Percentiles rank a stretch among this genome's conserved stretches.
These are phyloP conservation scores for Samia ricini DNA, from an alignment of 1,140 invertebrate genomes.

Conservation along the genomic window DNA sequence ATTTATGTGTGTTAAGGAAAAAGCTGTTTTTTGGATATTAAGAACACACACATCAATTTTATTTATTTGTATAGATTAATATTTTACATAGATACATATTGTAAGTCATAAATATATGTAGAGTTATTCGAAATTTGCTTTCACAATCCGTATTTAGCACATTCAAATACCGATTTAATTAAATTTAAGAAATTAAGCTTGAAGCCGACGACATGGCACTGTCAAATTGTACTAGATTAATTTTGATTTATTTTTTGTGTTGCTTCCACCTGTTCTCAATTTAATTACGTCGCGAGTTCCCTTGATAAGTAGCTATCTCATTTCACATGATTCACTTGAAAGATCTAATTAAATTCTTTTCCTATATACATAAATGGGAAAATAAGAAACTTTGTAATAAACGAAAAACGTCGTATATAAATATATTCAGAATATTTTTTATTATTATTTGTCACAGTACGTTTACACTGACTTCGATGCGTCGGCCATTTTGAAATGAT, in stretches of 20 bases:
- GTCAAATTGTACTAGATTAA: slow-evolving; percentile 59
- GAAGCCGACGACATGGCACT: slow-evolving; percentile 35
- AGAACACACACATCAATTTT: too few species aligned
- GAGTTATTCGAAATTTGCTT: neutral
- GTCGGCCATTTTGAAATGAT: too few species aligned
- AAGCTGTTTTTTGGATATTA: too few species aligned
- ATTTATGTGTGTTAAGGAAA: too few species aligned
- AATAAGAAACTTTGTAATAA: slow-evolving; percentile 5
- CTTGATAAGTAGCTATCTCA: slow-evolving; percentile 55
- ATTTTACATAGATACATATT: too few species aligned
- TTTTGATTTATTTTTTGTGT: slow-evolving; percentile 60
- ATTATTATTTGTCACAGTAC: too few species aligned
- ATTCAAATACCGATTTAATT: slow-evolving; percentile 38
- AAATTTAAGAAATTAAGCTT: slow-evolving; percentile 42
- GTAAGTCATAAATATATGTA: too few species aligned
- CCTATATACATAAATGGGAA: slow-evolving; percentile 1
- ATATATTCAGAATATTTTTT: too few species aligned
- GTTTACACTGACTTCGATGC: too few species aligned
- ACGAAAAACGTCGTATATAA: too few species aligned
- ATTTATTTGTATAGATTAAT: too few species aligned
- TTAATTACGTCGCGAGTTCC: slow-evolving; percentile 53
- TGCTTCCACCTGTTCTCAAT: slow-evolving; percentile 56
- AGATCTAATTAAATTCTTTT: slow-evolving; percentile 61
- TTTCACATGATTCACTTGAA: slow-evolving; percentile 47
- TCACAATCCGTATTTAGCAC: slow-evolving; percentile 1